Conservation (phyloP, 2,888 invertebrate species). For the Linnaemya tessellans region DNA sequence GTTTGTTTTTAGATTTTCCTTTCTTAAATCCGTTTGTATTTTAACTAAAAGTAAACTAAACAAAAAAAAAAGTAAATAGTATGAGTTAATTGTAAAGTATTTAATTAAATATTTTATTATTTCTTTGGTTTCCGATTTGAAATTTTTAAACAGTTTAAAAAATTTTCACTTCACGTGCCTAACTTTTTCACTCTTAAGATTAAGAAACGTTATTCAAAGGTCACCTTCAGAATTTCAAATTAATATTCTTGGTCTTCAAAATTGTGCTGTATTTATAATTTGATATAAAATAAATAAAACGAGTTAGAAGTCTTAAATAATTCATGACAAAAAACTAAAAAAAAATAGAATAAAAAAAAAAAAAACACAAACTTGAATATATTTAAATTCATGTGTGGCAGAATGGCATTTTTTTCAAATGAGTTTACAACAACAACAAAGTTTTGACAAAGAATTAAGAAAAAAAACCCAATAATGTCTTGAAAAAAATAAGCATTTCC, state of each 20-base stretch:
- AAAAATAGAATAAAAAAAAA: not conserved
- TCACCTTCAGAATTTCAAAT: not conserved
- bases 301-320: conserved; percentile 8
- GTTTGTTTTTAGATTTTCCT: conserved; percentile 19
- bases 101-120: too few species aligned
- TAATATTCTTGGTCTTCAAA: not conserved
- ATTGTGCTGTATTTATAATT: not conserved
- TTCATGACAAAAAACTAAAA: not conserved
- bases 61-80: conserved; percentile 1
- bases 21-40: conserved; percentile 30
- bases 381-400: not conserved
- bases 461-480: too few species aligned
- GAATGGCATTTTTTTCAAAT: not conserved
- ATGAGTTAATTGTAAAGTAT: not conserved
- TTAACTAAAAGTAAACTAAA: conserved; percentile 58
- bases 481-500: too few species aligned
- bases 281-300: not conserved
- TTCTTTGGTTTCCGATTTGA: too few species aligned
- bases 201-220: not conserved
- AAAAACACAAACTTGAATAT: not conserved
- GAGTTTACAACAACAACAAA: not conserved
- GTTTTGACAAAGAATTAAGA: too few species aligned
- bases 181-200: not conserved
- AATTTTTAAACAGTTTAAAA: too few species aligned
- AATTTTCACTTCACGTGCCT: not conserved